Base-by-base conservation (phyloP, 2,888 invertebrate genomes). In the Drosophila robusta region DNA sequence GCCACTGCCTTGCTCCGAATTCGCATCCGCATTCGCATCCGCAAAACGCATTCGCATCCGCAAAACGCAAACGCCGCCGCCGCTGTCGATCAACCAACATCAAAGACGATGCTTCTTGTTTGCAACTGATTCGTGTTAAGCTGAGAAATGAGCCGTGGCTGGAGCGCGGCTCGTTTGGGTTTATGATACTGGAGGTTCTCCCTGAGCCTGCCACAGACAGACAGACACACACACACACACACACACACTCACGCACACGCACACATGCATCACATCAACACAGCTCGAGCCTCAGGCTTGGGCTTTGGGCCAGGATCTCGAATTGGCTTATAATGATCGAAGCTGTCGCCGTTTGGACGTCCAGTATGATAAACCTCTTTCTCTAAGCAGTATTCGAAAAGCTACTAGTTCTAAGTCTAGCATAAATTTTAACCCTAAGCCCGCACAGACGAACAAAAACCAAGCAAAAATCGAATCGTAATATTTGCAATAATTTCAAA, bases 361-460 rank as follows among this genome's bases (percentile, higher is more conserved):
- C 90, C 92, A 92, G 92, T 91, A 90, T 90, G 82, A 91, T 92
- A 91, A 91, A 91, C 91, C 91, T 89, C 91, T 82, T 91, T 92
- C 92, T 92, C 92, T 92, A 92, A 92, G 92, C 92, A 92, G 92
- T 92, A 92, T 92, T 92, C 92, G 92, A 92, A 92, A 92, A 92
- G 92, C 92, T 90, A 91, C 82, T 92, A 92, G 91, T 22, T 62
- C 69, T 90, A 91, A 90, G 89, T 75, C 67, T 90, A 90, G 90
- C 71, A 70, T 89, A 90, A 82, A 78, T 85, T 85, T 26, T 82
- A 78, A 68, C 6, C 18, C 24, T 88, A 87, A 87, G 88, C 34
- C 64, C 51, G 71, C 73, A 83, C 80, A 65, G 49, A 78, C 45
- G 47, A 70, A 62, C 36, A 34, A 34, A 34, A 46, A 54, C 44